Evolutionary conservation across 2,888 invertebrate genomes (phyloP), one percentile per base, ranked within the genome.

Genomic region (Hypercompe scribonia): DNA sequence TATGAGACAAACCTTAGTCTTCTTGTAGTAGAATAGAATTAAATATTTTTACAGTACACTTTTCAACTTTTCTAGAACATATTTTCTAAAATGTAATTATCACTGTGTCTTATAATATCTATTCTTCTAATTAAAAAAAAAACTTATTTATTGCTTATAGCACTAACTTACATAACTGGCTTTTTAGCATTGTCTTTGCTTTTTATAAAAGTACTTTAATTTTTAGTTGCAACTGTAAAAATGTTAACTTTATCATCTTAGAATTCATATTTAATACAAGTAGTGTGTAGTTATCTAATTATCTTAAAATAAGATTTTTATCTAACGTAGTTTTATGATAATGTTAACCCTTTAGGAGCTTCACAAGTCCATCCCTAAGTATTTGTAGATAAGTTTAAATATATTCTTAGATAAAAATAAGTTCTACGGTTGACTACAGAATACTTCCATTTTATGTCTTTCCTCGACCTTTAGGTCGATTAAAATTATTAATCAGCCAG

Each of bases 261-360:
- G n/a, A 58, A 58, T 28, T 58, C 3, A 4, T 13, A 28, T 28
- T 42, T 13, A 28, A 28, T 28, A 58, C 13, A 58, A 28, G 28
- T 58, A 58, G 4, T 58, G 28, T 13, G 13, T 58, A 28, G 28
- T 3, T 24, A n/a, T 24, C 50, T 15, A 28, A 13, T 58, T 28
- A 50, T 31, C 36, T 46, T n/a, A 34, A 33, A 24, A 24, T 31
- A 69, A 58, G 33, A 64, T 33, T 58, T 76, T 64, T 65, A 50
- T 73, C 28, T 36, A 58, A n/a, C 24, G 34, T 81, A 76, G 61
- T 74, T 73, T 65, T 78, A 71, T 69, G 36, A 28, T 63, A 71
- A 67, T n/a, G 24, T 82, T 73, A 73, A 74, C 39, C 67, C 68
- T 64, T 70, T 78, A 81, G 85, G 85, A 85, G 86, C 86, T 86